These are phyloP conservation scores for Conus ventricosus DNA, from an alignment of 1,140 invertebrate genomes.

Conservation along the genomic window DNA sequence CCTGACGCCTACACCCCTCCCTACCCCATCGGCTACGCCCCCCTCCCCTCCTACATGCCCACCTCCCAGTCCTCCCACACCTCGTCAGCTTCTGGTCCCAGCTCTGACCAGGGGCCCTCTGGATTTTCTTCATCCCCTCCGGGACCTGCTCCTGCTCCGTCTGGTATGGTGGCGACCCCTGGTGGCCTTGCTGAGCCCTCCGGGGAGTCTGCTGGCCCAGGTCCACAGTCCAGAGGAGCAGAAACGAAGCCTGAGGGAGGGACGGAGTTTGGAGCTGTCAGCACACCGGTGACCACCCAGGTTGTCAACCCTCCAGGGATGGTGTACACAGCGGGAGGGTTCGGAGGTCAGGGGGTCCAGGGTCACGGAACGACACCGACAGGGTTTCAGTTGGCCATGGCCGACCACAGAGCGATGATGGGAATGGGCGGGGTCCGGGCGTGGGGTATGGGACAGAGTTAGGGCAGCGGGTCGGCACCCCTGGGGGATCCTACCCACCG, in stretches of 20 bases:
- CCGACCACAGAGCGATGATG: background rate
- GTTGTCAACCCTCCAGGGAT: no score
- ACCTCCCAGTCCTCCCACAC: constrained; percentile 25
- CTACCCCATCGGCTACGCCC: constrained; percentile 29
- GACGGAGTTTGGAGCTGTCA: background rate
- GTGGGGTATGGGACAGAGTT: background rate
- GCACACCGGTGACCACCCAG: background rate
- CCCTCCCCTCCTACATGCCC: constrained; percentile 33
- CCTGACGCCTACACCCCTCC: constrained; percentile 26
- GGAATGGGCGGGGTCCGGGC: background rate
- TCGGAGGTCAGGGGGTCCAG: background rate
- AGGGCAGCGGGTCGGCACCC: background rate
- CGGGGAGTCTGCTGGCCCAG: background rate
- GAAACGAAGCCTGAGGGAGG: background rate
- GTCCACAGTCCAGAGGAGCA: background rate
- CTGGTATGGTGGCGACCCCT: background rate
- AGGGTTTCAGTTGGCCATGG: background rate
- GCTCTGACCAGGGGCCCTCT: constrained; percentile 21
- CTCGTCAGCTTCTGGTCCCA: constrained; percentile 23
- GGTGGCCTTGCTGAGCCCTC: background rate
- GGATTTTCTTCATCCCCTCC: constrained; percentile 28
- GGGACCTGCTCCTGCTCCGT: constrained; percentile 23
- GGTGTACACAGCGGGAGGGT: background rate
- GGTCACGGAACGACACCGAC: background rate
- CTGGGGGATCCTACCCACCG: background rate